Evolutionary conservation across 2,113 vertebrate species (phyloP).

Genomic region (Tetrao urogallus): DNA sequence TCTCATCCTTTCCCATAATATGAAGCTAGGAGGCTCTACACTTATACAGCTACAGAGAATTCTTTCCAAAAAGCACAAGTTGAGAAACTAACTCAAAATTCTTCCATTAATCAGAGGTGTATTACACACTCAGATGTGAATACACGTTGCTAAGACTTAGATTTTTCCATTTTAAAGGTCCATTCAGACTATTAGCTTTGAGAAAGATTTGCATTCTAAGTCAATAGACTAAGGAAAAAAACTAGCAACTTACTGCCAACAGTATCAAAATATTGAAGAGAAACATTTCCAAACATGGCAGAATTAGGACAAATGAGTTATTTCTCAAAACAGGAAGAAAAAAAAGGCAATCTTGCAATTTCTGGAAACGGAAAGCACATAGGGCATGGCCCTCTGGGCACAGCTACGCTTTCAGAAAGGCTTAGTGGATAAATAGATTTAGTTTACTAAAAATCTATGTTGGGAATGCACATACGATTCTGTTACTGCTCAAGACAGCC

Average conservation of each 20-base stretch:
- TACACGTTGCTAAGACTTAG: not conserved
- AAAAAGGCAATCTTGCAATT: not conserved
- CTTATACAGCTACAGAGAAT: not conserved
- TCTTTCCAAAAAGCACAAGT: not conserved
- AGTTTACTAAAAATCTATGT: not conserved
- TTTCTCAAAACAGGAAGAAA: not conserved
- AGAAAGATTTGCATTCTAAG: not conserved
- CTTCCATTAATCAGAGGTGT: not conserved
- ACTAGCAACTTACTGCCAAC: not conserved
- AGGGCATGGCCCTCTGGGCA: not conserved
- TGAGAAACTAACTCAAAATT: not conserved
- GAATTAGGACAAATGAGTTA: not conserved
- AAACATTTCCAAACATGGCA: not conserved
- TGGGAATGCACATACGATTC: not conserved
- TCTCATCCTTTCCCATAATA: not conserved
- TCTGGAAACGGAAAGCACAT: not conserved
- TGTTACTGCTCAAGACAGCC: not conserved
- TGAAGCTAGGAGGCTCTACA: not conserved
- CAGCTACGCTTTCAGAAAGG: accelerated
- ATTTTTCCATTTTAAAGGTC: not conserved
- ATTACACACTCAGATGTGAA: not conserved
- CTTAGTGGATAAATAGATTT: not conserved
- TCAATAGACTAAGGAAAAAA: not conserved
- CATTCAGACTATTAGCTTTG: not conserved
- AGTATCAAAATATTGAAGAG: not conserved